These are phyloP conservation scores for Nomada fabriciana DNA, from an alignment of 2,888 invertebrate genomes.

Conservation along the genomic window DNA sequence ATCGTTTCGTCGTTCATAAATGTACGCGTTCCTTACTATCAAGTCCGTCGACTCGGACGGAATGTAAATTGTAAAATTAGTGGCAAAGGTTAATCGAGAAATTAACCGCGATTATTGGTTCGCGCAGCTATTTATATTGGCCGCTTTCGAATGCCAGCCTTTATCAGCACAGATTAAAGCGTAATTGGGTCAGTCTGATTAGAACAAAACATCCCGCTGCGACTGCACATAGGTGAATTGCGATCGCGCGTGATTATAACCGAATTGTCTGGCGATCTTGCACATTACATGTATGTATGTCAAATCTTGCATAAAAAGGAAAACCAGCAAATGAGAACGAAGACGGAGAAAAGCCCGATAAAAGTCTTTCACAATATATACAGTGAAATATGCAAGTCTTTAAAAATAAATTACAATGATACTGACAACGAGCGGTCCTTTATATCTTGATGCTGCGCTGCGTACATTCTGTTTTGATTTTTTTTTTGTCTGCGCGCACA, in stretches of 20 bases:
- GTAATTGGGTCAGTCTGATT: constrained; percentile 49
- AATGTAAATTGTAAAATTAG: constrained; percentile 14
- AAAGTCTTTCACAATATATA: too few relatives aligned
- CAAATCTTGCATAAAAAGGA: background rate
- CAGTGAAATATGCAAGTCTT: too few relatives aligned
- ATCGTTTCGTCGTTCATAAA: background rate
- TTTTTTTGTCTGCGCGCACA: constrained; percentile 29
- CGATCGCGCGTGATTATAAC: constrained; percentile 31
- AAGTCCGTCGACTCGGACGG: background rate
- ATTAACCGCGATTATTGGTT: constrained; percentile 38
- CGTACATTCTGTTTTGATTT: constrained; percentile 53
- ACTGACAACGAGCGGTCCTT: constrained; percentile 30
- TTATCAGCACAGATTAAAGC: constrained; percentile 38
- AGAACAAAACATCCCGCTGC: constrained; percentile 40
- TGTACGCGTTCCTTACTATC: background rate
- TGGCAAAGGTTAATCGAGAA: constrained; percentile 25
- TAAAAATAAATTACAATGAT: background rate
- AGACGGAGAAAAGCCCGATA: too few relatives aligned
- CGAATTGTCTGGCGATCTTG: background rate
- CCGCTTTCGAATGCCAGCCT: constrained; percentile 26
- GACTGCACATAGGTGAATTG: background rate
- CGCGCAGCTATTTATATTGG: constrained; percentile 13
- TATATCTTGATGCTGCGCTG: constrained; percentile 23
- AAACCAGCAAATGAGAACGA: background rate
- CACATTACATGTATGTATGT: too few relatives aligned